Base-by-base conservation (phyloP, 2,113 vertebrate species). In the Dasypus novemcinctus region DNA sequence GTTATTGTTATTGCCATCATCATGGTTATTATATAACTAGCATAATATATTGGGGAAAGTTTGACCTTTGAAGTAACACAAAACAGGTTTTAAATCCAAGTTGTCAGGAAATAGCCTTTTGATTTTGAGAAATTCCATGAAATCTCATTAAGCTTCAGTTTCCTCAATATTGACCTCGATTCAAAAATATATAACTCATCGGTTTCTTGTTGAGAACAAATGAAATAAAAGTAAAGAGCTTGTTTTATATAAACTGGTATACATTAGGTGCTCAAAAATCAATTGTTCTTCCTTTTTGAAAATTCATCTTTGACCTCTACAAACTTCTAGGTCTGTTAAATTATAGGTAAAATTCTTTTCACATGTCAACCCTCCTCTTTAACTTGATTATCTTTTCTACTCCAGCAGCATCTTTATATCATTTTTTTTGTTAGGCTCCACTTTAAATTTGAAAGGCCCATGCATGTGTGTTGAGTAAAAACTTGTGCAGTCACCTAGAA, bases 41-140 rank as follows among this genome's bases (percentile, higher is more conserved):
- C 20, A 69, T 41, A 41, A n/a, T 33, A 18, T 11, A 59, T 14
- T 78, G 49, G 20, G 63, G 31, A 59, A 93, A 69, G 86, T 86
- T 78, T n/a, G 71, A 78, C 15, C 10, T 78, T 83, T 84, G 18
- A 61, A 89, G 25, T 80, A 5, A 87, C 52, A 76, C 5, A 57
- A 87, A 81, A 25, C 38, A 52, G 66, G n/a, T 20, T 87, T 80
- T n/a, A 87, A 33, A 63, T 41, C 15, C 33, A 43, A 82, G 23
- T 25, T 74, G 25, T 31, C 54, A 21, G 54, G 21, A 93, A 74
- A 36, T 72, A 93, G 66, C 20, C 31, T 66, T 64, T 75, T 94
- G 31, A 38, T 33, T 72, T 83, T 59, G 66, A 8, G 36, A 84
- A 49, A 46, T 41, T 31, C 52, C 57, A 23, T 57, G 38, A 59